Percentiles rank a stretch among this genome's conserved stretches.
These are phyloP conservation scores for Hydrotaea diabolus DNA, from an alignment of 2,888 invertebrate genomes.

Conservation along the genomic window DNA sequence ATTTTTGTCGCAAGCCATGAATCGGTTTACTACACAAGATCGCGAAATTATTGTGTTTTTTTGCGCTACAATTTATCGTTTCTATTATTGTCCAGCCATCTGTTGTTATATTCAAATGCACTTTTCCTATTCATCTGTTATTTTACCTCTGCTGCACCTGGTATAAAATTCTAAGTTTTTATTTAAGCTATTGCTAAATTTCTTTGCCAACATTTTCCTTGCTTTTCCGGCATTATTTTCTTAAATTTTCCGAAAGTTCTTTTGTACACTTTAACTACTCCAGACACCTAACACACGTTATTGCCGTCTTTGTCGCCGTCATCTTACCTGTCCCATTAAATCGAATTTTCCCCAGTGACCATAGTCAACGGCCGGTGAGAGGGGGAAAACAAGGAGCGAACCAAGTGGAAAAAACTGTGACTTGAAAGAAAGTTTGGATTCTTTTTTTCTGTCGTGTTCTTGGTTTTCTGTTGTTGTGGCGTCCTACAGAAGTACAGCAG, in stretches of 20 bases:
- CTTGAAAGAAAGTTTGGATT: background rate
- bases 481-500: constrained; percentile 29
- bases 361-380: constrained; percentile 24
- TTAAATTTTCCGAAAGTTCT: background rate
- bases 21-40: too few relatives aligned
- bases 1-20: too few relatives aligned
- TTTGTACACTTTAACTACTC: background rate
- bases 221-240: background rate
- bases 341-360: constrained; percentile 63
- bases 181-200: background rate
- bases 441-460: background rate
- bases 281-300: constrained; percentile 11
- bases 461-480: constrained; percentile 14
- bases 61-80: background rate
- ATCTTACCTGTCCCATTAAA: constrained; percentile 65
- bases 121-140: background rate
- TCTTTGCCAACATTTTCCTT: background rate
- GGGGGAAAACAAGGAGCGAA: background rate
- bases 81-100: background rate
- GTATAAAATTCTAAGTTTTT: background rate
- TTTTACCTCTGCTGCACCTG: constrained; percentile 26
- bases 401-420: background rate
- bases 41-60: too few relatives aligned
- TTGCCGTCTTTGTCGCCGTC: constrained; percentile 27
- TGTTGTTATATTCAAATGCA: background rate